These are phyloP conservation scores for Falco rusticolus DNA, from an alignment of 2,797 vertebrate genomes.

Conservation along the genomic window DNA sequence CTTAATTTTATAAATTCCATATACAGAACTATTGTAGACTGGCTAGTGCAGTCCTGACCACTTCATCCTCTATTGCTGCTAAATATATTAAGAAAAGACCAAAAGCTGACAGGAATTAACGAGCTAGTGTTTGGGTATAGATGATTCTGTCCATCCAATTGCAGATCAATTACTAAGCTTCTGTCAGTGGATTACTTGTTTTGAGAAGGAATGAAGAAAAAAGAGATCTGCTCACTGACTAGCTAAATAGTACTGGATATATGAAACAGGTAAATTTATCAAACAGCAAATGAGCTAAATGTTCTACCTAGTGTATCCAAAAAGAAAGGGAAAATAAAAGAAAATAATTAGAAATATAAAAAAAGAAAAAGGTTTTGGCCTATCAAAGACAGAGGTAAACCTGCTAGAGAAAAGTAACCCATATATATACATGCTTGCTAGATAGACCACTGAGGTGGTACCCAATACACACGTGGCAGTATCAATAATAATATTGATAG, in stretches of 20 bases:
- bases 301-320: neutral
- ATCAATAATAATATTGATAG: neutral
- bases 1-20: neutral
- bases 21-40: neutral
- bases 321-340: neutral
- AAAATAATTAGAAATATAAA: no score
- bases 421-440: neutral
- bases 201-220: neutral
- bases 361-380: neutral
- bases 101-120: neutral
- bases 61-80: neutral
- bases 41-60: neutral
- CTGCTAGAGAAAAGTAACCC: neutral
- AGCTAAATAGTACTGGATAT: neutral
- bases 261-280: neutral
- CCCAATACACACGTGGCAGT: neutral
- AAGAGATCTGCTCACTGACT: neutral
- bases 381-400: neutral
- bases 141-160: constrained; percentile 1
- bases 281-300: neutral
- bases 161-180: constrained; percentile 12
- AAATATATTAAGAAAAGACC: neutral
- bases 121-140: neutral
- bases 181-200: neutral
- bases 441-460: neutral